These are phyloP conservation scores for Catharus minimus DNA, from an alignment of 2,113 vertebrate genomes.

Conservation along the genomic window DNA sequence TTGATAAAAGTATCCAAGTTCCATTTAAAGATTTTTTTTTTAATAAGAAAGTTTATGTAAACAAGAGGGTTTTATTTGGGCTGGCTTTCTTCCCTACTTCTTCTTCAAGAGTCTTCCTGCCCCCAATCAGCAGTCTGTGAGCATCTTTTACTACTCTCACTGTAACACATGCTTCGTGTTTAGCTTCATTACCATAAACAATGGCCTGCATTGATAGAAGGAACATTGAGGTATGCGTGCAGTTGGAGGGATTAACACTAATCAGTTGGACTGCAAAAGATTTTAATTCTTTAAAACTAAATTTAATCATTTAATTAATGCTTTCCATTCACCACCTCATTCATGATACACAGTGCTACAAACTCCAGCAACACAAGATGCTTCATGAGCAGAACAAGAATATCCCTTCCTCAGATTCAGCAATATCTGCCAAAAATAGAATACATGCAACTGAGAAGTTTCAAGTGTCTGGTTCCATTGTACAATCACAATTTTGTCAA, in stretches of 20 bases:
- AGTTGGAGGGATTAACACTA: not conserved
- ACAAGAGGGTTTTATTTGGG: not conserved
- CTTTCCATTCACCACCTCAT: not conserved
- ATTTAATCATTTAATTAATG: not conserved
- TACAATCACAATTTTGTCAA: not conserved
- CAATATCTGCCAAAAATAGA: not conserved
- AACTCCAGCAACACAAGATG: not conserved
- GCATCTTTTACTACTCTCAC: not conserved
- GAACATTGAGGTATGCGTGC: not conserved
- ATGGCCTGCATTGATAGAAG: not conserved
- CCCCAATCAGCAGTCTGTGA: not conserved
- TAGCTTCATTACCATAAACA: not conserved
- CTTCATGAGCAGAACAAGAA: not conserved
- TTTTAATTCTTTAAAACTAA: not conserved
- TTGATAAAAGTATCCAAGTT: not conserved
- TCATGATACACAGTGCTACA: not conserved
- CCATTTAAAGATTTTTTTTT: not conserved
- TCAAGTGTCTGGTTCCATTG: not conserved
- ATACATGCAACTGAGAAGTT: not conserved
- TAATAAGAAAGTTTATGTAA: not conserved
- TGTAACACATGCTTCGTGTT: not conserved
- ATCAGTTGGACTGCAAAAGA: not conserved
- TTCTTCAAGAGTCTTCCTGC: not conserved
- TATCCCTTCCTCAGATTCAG: accelerated
- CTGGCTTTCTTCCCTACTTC: not conserved